Evolutionary conservation across 2,888 invertebrate genomes (phyloP).

Genomic region (Galerucella calmariensis): DNA sequence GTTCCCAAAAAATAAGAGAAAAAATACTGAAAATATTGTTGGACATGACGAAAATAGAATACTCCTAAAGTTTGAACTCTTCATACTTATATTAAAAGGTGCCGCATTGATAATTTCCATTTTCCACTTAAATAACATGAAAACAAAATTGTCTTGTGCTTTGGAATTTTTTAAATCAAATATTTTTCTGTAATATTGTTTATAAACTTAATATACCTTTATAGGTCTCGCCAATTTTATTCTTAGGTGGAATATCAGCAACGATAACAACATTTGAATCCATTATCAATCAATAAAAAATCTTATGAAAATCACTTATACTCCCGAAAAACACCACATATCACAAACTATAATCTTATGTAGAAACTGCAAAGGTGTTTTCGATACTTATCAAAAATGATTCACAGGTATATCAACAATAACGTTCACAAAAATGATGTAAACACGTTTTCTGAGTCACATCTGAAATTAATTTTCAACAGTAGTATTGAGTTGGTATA

Average conservation of each 20-base stretch:
- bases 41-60: no score
- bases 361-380: background rate
- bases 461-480: slow-evolving; percentile 11
- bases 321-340: background rate
- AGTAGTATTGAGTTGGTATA: background rate
- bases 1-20: no score
- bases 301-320: background rate
- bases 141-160: no score
- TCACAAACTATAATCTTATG: background rate
- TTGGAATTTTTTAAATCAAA: no score
- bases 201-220: background rate
- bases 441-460: slow-evolving; percentile 20
- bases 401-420: background rate
- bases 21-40: no score
- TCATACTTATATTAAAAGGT: no score
- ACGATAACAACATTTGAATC: background rate
- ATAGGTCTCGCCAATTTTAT: background rate
- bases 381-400: slow-evolving; percentile 4
- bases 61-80: no score
- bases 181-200: background rate
- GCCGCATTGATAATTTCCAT: no score
- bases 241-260: background rate
- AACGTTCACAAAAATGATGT: slow-evolving; percentile 4
- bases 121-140: no score
- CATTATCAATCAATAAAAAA: background rate